These are phyloP conservation scores for Okamejei kenojei DNA, from an alignment of 2,797 vertebrate genomes.

Conservation along the genomic window DNA sequence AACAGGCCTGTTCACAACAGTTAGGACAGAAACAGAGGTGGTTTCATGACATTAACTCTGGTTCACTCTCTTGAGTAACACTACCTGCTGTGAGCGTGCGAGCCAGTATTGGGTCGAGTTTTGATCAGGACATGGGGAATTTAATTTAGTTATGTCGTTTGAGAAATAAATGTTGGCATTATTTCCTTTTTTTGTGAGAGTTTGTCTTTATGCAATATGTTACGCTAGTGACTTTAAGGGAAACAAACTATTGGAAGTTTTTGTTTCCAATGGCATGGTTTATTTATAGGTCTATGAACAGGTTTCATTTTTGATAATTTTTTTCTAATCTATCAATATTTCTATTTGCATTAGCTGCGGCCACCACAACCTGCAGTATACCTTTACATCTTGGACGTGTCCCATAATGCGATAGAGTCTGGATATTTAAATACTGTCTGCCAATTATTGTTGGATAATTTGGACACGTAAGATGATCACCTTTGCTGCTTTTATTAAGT, in stretches of 20 bases:
- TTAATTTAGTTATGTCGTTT: too few species aligned
- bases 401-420: conserved; percentile 89
- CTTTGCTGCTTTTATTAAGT: neutral
- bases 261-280: neutral
- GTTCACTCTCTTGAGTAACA: too few species aligned
- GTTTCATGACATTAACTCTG: too few species aligned
- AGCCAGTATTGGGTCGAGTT: neutral
- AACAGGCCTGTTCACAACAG: too few species aligned
- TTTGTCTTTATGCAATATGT: neutral
- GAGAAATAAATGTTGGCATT: too few species aligned
- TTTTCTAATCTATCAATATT: conserved; percentile 1
- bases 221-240: neutral
- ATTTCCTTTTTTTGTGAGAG: neutral
- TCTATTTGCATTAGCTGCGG: conserved; percentile 63
- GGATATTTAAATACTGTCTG: conserved; percentile 87
- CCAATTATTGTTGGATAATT: conserved; percentile 83
- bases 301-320: neutral
- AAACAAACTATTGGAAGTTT: neutral
- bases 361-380: conserved; percentile 95
- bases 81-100: neutral
- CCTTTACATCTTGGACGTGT: conserved; percentile 88
- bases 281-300: neutral
- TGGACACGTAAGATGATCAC: conserved; percentile 72
- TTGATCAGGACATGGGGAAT: too few species aligned
- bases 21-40: too few species aligned